A percentile compares a stretch with the other conserved stretches of the same genome.
These are phyloP conservation scores for Meandrusa payeni DNA, from an alignment of 2,888 invertebrate genomes.

Conservation along the genomic window DNA sequence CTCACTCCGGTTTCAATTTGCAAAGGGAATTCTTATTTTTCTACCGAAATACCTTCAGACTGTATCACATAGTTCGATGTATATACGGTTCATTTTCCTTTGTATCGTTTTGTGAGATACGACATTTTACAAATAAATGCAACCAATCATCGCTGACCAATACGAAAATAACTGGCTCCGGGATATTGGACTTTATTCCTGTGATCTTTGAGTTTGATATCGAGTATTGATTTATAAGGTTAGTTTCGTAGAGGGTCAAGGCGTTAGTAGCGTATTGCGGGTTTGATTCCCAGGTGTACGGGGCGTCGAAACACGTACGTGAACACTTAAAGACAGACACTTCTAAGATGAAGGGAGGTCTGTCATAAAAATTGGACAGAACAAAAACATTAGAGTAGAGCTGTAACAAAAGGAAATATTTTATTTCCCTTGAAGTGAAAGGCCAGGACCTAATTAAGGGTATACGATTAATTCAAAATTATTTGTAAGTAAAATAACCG, in stretches of 20 bases:
- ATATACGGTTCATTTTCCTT: conserved; percentile 36
- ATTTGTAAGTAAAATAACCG: no score
- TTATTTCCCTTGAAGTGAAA: conserved; percentile 6
- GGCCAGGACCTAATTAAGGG: not conserved
- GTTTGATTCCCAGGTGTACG: conserved; percentile 80
- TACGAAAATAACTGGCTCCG: conserved; percentile 23
- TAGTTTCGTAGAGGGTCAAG: conserved; percentile 60
- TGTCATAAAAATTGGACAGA: conserved; percentile 77
- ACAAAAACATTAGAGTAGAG: conserved; percentile 43
- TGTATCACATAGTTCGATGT: conserved; percentile 24
- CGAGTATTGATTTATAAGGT: conserved; percentile 25
- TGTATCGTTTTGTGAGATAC: conserved; percentile 32
- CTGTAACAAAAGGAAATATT: conserved; percentile 4
- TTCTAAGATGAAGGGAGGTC: conserved; percentile 75
- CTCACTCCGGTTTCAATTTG: conserved; percentile 74
- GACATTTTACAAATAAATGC: conserved; percentile 37
- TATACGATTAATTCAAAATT: conserved; percentile 26
- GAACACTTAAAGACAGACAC: conserved; percentile 74
- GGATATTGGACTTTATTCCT: conserved; percentile 34
- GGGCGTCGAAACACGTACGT: conserved; percentile 70
- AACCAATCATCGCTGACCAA: conserved; percentile 73
- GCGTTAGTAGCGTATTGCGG: conserved; percentile 71
- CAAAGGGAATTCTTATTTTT: conserved; percentile 49
- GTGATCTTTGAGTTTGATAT: conserved; percentile 37
- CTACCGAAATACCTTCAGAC: conserved; percentile 10